Base-by-base conservation (phyloP, 2,113 vertebrate genomes). In the Sinocyclocheilus grahami region DNA sequence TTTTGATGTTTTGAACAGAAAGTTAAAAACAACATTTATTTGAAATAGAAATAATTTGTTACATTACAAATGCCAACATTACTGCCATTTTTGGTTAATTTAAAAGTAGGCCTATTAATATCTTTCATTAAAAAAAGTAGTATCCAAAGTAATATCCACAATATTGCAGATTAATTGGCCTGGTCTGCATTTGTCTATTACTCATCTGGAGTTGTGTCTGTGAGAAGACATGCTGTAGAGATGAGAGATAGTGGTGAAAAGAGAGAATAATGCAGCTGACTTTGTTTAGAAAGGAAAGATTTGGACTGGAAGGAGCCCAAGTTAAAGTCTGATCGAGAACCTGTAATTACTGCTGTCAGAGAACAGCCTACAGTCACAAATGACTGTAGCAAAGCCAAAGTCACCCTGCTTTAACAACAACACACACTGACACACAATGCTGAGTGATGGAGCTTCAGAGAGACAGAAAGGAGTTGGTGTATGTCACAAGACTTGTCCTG, bases 211-310 rank as follows among this genome's bases (percentile, higher is more conserved):
- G 30, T n/a, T 77, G 62, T 37, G 78, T 62, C 39, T 82, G 27
- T 76, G 48, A 65, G 72, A 51, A 42, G 42, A 77, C 12, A 33
- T 37, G 84, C 18, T 48, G 33, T 51, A 42, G 77, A 55, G 33
- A 63, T 39, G 83, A 33, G 74, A 30, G 67, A 67, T 86, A 22
- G 86, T 71, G 84, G 22, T 62, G 16, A 42, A 78, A 48, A 60
- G 48, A 60, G 63, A 88, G 48, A 81, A 90, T 86, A 91, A 91
- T 90, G 92, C 90, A 75, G 72, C 84, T 77, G 30, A 69, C 22
- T 81, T 65, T 58, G 78, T 74, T 48, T 55, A 37, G 24, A 39
- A 13, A 69, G 58, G 11, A 76, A 48, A 10, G 14, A 48, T 75
- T 58, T 78, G 63, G 62, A 48, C 33, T 85, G 69, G 69, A 87